Conservation (phyloP, 1,140 invertebrate genomes). For the Aphidius gifuensis region DNA sequence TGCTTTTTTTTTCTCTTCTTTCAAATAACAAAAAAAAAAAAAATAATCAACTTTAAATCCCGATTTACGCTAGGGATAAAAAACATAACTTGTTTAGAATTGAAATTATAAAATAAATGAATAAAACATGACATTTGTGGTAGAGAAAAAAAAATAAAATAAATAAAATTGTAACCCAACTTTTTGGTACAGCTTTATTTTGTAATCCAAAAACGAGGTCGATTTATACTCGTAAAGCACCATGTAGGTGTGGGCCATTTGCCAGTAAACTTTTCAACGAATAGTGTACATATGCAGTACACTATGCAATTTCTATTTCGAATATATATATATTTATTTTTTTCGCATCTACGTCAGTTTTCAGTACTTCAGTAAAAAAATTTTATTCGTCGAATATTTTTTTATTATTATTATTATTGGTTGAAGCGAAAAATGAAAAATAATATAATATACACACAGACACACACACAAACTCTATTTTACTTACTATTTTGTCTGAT, state of each 20-base stretch:
- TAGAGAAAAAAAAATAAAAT: no score
- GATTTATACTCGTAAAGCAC: conserved; percentile 10
- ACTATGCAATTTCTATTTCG: conserved; percentile 28
- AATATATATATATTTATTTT: conserved; percentile 8
- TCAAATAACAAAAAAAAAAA: background rate
- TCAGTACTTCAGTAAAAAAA: conserved; percentile 20
- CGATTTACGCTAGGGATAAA: no score
- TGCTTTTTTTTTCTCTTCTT: background rate
- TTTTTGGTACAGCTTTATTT: conserved; percentile 23
- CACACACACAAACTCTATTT: conserved; percentile 10
- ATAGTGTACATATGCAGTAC: conserved; percentile 9
- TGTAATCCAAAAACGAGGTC: conserved; percentile 8
- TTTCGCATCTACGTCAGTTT: conserved; percentile 17
- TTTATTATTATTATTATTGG: background rate
- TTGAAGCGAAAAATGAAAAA: conserved; percentile 6
- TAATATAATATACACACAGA: background rate
- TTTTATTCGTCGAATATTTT: conserved; percentile 14
- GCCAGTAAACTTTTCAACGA: conserved; percentile 30
- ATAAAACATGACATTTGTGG: no score
- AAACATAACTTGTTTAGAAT: no score
- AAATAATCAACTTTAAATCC: no score
- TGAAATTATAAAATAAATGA: no score
- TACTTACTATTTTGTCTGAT: conserved; percentile 12
- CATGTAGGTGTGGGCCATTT: conserved; percentile 21
- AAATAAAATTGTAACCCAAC: no score